phyloP scores from a whole-genome alignment of 2,888 invertebrate species.

The Hirtodrosophila histrioides region DNA sequence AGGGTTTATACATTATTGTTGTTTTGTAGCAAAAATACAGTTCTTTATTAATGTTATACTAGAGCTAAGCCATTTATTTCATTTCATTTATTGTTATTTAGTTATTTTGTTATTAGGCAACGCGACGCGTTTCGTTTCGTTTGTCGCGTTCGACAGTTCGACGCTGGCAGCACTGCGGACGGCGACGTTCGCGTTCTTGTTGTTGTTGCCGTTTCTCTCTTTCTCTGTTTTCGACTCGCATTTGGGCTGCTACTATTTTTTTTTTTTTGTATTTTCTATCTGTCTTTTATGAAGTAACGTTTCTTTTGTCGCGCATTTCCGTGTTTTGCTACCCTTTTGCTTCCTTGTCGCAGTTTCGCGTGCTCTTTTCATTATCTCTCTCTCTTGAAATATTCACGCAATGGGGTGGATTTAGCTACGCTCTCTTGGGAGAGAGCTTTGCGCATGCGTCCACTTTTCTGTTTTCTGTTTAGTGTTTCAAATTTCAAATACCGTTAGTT shows the following conservation, averaged over 20 bases:
- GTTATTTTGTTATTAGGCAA: conserved; percentile 38
- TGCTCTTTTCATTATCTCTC: conserved; percentile 19
- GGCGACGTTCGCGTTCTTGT: conserved; percentile 17
- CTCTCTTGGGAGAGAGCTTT: conserved; percentile 28
- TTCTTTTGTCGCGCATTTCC: conserved; percentile 70
- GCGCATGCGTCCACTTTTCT: conserved; percentile 37
- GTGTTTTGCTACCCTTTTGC: conserved; percentile 76
- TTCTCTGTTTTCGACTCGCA: conserved; percentile 45
- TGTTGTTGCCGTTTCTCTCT: conserved; percentile 18
- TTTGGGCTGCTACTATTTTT: too few relatives aligned
- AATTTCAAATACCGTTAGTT: conserved; percentile 40
- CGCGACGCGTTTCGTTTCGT: conserved; percentile 62
- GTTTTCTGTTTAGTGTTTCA: conserved; percentile 35
- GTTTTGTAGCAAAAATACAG: conserved; percentile 66
- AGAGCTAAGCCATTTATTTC: conserved; percentile 2
- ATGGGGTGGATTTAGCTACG: conserved; percentile 18
- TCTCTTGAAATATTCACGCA: conserved; percentile 6
- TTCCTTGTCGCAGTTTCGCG: conserved; percentile 43
- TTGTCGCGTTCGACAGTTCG: conserved; percentile 62
- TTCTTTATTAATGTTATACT: conserved; percentile 40
- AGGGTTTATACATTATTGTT: conserved; percentile 20
- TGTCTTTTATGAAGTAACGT: conserved; percentile 60
- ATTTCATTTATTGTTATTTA: conserved; percentile 24
- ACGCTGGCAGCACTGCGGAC: conserved; percentile 53
- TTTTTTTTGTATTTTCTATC: conserved; percentile 26